A percentile compares a stretch with the other conserved stretches of the same genome.
These are phyloP conservation scores for Leptinotarsa undecemlineata DNA, from an alignment of 1,140 invertebrate genomes.

Conservation along the genomic window DNA sequence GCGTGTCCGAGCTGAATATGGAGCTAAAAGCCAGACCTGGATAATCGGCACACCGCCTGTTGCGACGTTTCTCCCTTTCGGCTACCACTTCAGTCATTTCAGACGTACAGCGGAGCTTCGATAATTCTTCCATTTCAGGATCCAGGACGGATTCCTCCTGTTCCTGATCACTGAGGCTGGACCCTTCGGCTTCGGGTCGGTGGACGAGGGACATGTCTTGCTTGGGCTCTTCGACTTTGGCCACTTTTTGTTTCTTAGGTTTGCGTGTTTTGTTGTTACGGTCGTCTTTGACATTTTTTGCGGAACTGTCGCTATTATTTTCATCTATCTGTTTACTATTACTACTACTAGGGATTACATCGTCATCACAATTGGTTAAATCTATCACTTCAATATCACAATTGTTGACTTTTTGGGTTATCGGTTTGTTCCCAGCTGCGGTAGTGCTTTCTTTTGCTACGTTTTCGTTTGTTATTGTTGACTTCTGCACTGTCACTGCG, in stretches of 20 bases:
- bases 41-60: slow-evolving; percentile 84
- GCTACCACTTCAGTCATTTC: slow-evolving; percentile 85
- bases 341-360: slow-evolving; percentile 40
- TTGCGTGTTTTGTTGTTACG: slow-evolving; percentile 43
- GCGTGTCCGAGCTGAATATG: slow-evolving; percentile 93
- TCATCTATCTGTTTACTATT: slow-evolving; percentile 2
- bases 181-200: slow-evolving; percentile 59
- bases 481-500: slow-evolving; percentile 51
- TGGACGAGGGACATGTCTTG: slow-evolving; percentile 58
- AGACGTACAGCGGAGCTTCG: slow-evolving; percentile 82
- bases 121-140: slow-evolving; percentile 75
- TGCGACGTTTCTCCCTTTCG: slow-evolving; percentile 76
- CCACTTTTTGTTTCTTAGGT: slow-evolving; percentile 34
- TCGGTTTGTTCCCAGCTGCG: slow-evolving; percentile 14
- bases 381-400: slow-evolving; percentile 53
- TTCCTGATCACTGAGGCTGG: slow-evolving; percentile 59
- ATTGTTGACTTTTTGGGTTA: slow-evolving; percentile 32
- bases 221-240: slow-evolving; percentile 25
- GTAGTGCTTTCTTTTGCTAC: slow-evolving; percentile 34
- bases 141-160: slow-evolving; percentile 63
- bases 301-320: slow-evolving; percentile 29
- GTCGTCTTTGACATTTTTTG: slow-evolving; percentile 40
- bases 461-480: slow-evolving; percentile 49
- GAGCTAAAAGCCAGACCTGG: slow-evolving; percentile 88
- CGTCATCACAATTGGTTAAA: slow-evolving; percentile 53